These are phyloP conservation scores for Nansenia antarctica DNA, from an alignment of 2,113 vertebrate species.

Conservation along the genomic window DNA sequence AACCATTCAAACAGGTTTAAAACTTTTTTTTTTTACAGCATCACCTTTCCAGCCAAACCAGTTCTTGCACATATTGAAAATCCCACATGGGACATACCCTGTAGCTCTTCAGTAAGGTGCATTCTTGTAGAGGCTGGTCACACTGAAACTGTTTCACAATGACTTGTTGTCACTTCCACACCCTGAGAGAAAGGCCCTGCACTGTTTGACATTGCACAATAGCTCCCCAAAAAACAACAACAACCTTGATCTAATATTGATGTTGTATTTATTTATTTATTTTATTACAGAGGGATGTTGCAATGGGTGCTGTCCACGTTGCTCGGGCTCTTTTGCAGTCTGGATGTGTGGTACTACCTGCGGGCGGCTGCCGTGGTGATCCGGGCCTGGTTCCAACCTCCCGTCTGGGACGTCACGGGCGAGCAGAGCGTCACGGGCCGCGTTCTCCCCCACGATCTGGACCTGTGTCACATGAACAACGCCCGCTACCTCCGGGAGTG, in stretches of 20 bases:
- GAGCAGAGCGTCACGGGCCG: slow-evolving; percentile 75
- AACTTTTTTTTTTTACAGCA: too few relatives aligned
- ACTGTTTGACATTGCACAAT: too few relatives aligned
- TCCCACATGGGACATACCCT: background rate
- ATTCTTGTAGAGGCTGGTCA: background rate
- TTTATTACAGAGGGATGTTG: slow-evolving; percentile 50
- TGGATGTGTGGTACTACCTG: slow-evolving; percentile 84
- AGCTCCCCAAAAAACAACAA: too few relatives aligned
- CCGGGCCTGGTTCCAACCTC: slow-evolving; percentile 76
- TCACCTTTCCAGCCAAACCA: background rate
- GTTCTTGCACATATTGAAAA: background rate
- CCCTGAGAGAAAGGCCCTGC: too few relatives aligned
- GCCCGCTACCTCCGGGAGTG: slow-evolving; percentile 89
- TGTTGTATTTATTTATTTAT: background rate
- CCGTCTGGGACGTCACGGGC: slow-evolving; percentile 77
- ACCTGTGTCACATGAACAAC: slow-evolving; percentile 92
- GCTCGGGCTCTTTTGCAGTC: slow-evolving; percentile 67
- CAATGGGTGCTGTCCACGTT: slow-evolving; percentile 54
- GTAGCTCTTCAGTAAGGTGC: background rate
- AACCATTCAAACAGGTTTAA: background rate
- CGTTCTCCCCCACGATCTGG: slow-evolving; percentile 81
- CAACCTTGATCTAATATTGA: background rate
- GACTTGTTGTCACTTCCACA: too few relatives aligned
- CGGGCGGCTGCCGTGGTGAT: slow-evolving; percentile 60
- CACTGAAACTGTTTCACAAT: background rate